Evolutionary conservation across 2,113 vertebrate genomes (phyloP), one percentile per base, ranked within the genome.

Genomic region (Haliaeetus leucogaster): DNA sequence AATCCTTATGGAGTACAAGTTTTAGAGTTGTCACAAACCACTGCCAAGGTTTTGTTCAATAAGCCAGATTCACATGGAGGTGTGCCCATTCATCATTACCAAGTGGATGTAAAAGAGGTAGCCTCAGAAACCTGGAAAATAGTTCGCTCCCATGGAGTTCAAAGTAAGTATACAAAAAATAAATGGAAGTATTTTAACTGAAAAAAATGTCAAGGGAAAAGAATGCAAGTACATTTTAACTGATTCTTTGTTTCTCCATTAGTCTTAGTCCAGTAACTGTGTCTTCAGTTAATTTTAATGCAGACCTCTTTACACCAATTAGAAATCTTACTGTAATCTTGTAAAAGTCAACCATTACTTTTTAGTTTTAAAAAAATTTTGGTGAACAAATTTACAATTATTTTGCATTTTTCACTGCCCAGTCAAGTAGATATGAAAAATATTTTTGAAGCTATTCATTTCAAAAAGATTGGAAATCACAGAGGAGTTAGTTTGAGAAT

Each of bases 51-150:
- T 72, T 98, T 98, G 1, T 99, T 99, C 98, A 99, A 98, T 92
- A 99, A 99, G 89, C 99, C 99, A 0, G 99, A 99, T 88, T 99
- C 99, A 7, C 99, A 99, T 26, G 99, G 99, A 13, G 99, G 99
- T 2, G 99, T 99, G 7, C 99, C 99, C 73, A 99, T 99, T 91
- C 99, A 99, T 96, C 99, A 99, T 97, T 99, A 99, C 96, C 98
- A 99, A 98, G 99, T 99, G 93, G 99, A 99, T 98, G 98, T 99
- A 93, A 99, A 99, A 97, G 99, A 99, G 92, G 97, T 98, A 52
- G 94, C 98, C 47, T 98, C 99, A 17, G 99, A 99, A 93, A 99
- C 98, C 50, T 99, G 99, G 99, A 99, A 98, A 98, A 98, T 99
- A 93, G 98, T 99, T 81, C 98, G 96, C 95, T 99, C 99, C n/a